These are phyloP conservation scores for Orycteropus afer DNA, from an alignment of 2,113 vertebrate species.

Conservation along the genomic window DNA sequence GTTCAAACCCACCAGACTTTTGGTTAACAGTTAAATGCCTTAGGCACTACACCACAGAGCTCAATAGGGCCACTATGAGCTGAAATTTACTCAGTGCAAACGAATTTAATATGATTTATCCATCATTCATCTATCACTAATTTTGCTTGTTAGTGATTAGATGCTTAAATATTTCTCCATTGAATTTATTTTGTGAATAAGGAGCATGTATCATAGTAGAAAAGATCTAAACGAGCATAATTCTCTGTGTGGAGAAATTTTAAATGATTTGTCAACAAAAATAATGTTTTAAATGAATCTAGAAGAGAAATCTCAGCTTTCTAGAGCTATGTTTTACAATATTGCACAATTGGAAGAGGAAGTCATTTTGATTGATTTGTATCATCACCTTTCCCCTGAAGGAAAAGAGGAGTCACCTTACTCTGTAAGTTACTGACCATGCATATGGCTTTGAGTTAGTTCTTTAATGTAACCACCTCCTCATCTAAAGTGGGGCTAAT, in stretches of 20 bases:
- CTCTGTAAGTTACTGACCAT: not conserved
- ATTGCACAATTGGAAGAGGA: not conserved
- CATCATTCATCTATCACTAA: not conserved
- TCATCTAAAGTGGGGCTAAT: not conserved
- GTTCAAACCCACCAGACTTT: too few relatives aligned
- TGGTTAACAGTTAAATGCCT: too few relatives aligned
- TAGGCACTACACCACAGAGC: too few relatives aligned
- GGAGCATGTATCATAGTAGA: not conserved
- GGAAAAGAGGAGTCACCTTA: not conserved
- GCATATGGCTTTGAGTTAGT: not conserved
- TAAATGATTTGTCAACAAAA: constrained; percentile 43
- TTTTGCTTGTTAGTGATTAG: not conserved
- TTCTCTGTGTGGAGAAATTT: not conserved
- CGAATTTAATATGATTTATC: not conserved
- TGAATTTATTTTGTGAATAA: constrained; percentile 17
- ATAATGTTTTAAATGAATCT: constrained; percentile 18
- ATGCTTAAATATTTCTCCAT: not conserved
- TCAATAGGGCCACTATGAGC: not conserved
- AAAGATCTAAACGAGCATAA: constrained; percentile 24
- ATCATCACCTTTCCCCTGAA: not conserved
- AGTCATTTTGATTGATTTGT: not conserved
- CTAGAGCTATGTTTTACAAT: not conserved
- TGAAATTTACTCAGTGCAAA: not conserved
- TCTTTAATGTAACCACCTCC: not conserved
- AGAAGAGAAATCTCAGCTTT: constrained; percentile 1